A percentile compares a stretch with the other conserved stretches of the same genome.
Evolutionary conservation across 2,113 vertebrate genomes (phyloP).

Genomic region (Elephas maximus): DNA sequence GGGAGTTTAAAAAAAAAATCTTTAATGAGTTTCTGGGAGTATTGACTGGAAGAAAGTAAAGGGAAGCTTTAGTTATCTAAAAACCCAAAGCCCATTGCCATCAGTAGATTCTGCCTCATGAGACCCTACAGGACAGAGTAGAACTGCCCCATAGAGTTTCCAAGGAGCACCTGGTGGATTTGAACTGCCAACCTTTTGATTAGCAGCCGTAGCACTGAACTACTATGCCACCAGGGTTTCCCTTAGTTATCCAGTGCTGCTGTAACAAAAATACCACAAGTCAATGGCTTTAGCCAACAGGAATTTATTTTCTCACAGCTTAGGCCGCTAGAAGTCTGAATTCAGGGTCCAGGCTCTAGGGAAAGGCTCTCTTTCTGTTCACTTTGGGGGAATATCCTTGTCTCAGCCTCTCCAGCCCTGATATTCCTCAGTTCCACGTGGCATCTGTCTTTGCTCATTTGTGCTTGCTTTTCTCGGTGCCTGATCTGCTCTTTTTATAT

Average conservation of each 20-base stretch:
- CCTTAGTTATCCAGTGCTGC: too few species aligned
- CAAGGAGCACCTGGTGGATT: too few species aligned
- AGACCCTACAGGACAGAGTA: too few species aligned
- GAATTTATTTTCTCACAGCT: neutral
- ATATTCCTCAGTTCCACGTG: neutral
- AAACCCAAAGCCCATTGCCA: too few species aligned
- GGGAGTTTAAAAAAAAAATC: neutral
- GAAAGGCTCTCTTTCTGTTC: neutral
- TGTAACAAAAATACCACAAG: neutral
- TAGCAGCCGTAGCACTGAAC: too few species aligned
- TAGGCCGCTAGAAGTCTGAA: neutral
- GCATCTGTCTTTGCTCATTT: neutral
- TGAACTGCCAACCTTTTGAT: too few species aligned
- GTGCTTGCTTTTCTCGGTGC: too few species aligned
- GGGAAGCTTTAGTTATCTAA: neutral
- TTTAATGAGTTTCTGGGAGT: neutral
- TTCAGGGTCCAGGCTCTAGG: neutral
- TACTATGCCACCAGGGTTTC: too few species aligned
- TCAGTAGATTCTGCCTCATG: too few species aligned
- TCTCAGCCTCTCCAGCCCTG: neutral
- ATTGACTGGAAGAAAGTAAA: neutral
- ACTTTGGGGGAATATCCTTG: neutral
- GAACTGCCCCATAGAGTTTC: too few species aligned
- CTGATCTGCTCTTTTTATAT: too few species aligned
- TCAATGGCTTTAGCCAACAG: neutral